Base-by-base conservation (phyloP, 37 sponge, comb jelly and placozoan genomes). In the Spongilla lacustris region DNA sequence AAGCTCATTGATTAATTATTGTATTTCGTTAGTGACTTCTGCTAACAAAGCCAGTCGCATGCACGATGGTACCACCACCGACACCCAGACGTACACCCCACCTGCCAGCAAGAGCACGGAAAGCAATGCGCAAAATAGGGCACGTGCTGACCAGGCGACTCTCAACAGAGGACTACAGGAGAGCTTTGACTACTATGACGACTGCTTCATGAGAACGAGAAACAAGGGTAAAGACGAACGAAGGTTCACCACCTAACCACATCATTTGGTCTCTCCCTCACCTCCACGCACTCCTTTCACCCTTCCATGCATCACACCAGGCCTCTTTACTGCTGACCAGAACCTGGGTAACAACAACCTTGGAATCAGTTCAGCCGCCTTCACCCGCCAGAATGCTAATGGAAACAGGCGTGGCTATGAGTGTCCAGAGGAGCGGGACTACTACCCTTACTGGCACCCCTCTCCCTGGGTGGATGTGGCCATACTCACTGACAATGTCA, bases 381-480 rank as follows among this genome's bases (percentile, higher is more conserved):
- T 88, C 84, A 99, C 99, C 12, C 83, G 99, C 8, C 99, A 99
- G 86, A 99, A 99, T 77, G 91, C 96, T 29, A 93, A 99, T 48
- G 99, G 98, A 22, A 97, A 97, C 69, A 83, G 99, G 31, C 88
- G 95, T 48, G 99, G 99, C 2, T 99, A 95, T 70, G 99, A 99
- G 82, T 99, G 99, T 49, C 99, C 99, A 10, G 99, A 99, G 79
- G 99, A 99, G 91, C 78, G 99, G 24, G 99, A 99, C 93, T 95
- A 99, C 85, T 99, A 97, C 79, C 99, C 99, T 21, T 99, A 99
- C 93, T 99, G 99, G 99, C 96, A 95, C 79, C 99, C 99, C 37
- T 92, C 94, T 23, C 91, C 93, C 22, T 98, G 99, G 99, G 94
- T 87, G 80, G 99, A 98, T 50, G 93, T 98, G 77, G 99, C 97